These are phyloP conservation scores for Caretta caretta DNA, from an alignment of 2,113 vertebrate genomes.

Conservation along the genomic window DNA sequence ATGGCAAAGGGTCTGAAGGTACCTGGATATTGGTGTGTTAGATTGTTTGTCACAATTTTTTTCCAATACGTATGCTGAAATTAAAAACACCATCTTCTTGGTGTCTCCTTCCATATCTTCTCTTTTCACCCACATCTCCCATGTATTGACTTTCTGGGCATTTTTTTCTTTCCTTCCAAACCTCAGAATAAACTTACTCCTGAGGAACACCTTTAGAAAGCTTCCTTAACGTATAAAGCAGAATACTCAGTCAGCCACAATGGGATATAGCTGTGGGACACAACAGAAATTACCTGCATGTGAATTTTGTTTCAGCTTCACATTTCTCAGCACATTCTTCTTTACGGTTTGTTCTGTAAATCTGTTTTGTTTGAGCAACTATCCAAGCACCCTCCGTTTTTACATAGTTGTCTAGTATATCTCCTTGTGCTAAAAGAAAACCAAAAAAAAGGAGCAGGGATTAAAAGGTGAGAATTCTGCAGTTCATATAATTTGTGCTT, in stretches of 20 bases:
- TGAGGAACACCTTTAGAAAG: neutral
- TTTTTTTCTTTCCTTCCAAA: neutral
- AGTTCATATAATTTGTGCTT: neutral
- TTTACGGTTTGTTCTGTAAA: neutral
- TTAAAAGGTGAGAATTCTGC: neutral
- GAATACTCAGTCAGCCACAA: neutral
- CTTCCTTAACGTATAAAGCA: neutral
- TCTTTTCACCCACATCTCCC: neutral
- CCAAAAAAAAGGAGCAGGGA: neutral
- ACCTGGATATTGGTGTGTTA: neutral
- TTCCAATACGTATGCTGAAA: neutral
- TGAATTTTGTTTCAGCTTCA: conserved; percentile 60
- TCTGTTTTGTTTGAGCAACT: neutral
- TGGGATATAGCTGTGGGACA: neutral
- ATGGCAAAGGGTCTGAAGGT: neutral
- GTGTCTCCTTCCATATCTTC: neutral
- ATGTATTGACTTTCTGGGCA: neutral
- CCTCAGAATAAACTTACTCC: neutral
- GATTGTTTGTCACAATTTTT: neutral
- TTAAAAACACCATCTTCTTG: neutral
- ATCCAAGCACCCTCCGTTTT: conserved; percentile 73
- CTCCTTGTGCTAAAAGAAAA: conserved; percentile 43
- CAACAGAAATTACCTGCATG: conserved; percentile 60
- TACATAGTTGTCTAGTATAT: conserved; percentile 55
- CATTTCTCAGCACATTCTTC: conserved; percentile 44